phyloP scores from a whole-genome alignment of 2,113 vertebrate genomes.

The Tetrax tetrax region DNA sequence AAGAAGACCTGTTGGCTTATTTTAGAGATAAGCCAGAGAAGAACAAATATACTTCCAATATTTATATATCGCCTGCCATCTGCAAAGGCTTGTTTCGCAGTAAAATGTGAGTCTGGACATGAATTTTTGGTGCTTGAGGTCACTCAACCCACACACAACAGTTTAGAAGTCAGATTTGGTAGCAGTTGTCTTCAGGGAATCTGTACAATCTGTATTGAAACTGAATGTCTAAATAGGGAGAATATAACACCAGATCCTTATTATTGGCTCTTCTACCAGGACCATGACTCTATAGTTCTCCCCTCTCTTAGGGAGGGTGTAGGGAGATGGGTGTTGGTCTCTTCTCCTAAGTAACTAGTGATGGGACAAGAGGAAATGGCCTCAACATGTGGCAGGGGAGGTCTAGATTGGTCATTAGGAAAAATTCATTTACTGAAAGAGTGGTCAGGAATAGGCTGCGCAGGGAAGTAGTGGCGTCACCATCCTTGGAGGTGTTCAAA shows the following conservation, averaged over 20 bases:
- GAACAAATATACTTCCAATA: neutral
- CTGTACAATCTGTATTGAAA: neutral
- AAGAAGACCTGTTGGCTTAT: neutral
- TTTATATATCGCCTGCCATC: neutral
- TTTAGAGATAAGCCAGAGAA: neutral
- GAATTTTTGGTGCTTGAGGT: neutral
- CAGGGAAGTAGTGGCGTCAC: too few relatives aligned
- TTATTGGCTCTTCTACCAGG: neutral
- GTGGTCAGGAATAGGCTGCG: too few relatives aligned
- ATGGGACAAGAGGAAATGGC: too few relatives aligned
- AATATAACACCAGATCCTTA: neutral
- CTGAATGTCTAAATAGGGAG: neutral
- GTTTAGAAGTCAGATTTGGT: neutral
- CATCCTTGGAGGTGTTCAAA: too few relatives aligned
- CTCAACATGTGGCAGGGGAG: too few relatives aligned
- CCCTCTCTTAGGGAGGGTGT: too few relatives aligned
- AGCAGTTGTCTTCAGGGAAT: neutral
- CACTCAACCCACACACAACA: rapidly evolving
- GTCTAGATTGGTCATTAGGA: too few relatives aligned
- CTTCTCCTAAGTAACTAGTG: too few relatives aligned
- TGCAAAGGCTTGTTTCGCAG: neutral
- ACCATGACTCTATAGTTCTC: neutral
- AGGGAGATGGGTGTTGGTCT: too few relatives aligned
- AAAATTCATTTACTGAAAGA: too few relatives aligned
- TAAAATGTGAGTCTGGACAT: neutral